Evolutionary conservation across 2,113 vertebrate species (phyloP).

Genomic region (Gadus chalcogrammus): DNA sequence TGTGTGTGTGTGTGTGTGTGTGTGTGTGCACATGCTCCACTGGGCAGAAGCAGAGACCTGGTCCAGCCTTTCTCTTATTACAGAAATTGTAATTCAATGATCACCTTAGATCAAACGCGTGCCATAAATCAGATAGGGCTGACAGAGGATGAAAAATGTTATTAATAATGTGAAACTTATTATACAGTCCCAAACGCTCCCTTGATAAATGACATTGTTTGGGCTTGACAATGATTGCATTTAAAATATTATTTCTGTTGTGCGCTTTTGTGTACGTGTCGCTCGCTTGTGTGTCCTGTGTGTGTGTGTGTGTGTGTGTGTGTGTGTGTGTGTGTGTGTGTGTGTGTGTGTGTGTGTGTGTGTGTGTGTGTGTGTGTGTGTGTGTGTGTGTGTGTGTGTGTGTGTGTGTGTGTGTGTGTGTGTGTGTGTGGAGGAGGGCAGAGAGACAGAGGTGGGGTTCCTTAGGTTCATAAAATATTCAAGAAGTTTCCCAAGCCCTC

Average conservation of each 20-base stretch:
- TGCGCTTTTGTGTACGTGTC: conserved; percentile 70
- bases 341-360: too few relatives aligned
- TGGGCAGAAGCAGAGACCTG: conserved; percentile 66
- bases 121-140: conserved; percentile 98
- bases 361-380: too few relatives aligned
- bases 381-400: too few relatives aligned
- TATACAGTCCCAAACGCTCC: conserved; percentile 99
- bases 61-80: conserved; percentile 83
- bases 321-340: conserved; percentile 18
- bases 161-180: conserved; percentile 99
- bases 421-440: conserved; percentile 31
- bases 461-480: conserved; percentile 89
- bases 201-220: conserved; percentile 99
- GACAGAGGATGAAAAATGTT: conserved; percentile 99
- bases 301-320: conserved; percentile 13
- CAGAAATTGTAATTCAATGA: conserved; percentile 99
- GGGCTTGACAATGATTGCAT: conserved; percentile 99
- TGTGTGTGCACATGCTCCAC: conserved; percentile 44
- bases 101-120: conserved; percentile 98
- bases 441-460: conserved; percentile 66
- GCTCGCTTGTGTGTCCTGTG: conserved; percentile 11
- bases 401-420: too few relatives aligned
- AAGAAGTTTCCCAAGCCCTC: conserved; percentile 85
- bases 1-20: conserved; percentile 15
- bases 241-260: conserved; percentile 99